Evolutionary conservation across 2,113 vertebrate genomes (phyloP).

Genomic region (Ia io): DNA sequence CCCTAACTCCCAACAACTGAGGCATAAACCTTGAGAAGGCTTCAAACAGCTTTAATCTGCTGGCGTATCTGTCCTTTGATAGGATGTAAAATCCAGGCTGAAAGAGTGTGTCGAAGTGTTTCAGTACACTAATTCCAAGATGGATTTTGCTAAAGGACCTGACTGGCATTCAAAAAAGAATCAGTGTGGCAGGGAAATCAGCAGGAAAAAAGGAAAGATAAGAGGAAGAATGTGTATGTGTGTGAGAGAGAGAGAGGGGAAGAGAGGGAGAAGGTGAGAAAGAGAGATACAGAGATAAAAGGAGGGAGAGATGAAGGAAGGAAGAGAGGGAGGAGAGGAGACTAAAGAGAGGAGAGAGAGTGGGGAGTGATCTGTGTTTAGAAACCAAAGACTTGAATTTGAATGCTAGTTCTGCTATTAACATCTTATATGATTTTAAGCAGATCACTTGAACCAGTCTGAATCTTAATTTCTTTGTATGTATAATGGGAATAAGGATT

Average conservation of each 20-base stretch:
- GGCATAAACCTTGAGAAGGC: conserved; percentile 50
- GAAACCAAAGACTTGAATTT: background rate
- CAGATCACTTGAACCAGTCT: background rate
- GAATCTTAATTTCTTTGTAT: background rate
- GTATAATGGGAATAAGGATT: background rate
- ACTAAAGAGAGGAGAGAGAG: no score
- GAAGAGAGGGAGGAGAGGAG: no score
- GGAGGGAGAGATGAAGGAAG: background rate
- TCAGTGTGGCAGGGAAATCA: background rate
- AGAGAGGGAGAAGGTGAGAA: background rate
- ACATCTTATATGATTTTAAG: background rate
- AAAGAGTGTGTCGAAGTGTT: conserved; percentile 3
- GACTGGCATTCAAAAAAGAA: conserved; percentile 40
- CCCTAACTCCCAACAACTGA: conserved; percentile 55
- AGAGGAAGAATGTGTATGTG: background rate
- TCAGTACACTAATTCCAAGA: conserved; percentile 59
- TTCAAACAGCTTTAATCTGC: conserved; percentile 61
- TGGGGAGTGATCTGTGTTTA: background rate
- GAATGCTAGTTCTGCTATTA: background rate
- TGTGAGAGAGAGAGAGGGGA: no score
- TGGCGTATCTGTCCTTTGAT: conserved; percentile 40
- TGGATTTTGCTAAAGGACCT: conserved; percentile 51
- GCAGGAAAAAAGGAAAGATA: background rate
- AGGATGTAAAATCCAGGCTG: conserved; percentile 55
- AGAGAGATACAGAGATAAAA: background rate